Base-by-base conservation (phyloP, 2,888 invertebrate species). In the Trissolcus brochymenae region DNA sequence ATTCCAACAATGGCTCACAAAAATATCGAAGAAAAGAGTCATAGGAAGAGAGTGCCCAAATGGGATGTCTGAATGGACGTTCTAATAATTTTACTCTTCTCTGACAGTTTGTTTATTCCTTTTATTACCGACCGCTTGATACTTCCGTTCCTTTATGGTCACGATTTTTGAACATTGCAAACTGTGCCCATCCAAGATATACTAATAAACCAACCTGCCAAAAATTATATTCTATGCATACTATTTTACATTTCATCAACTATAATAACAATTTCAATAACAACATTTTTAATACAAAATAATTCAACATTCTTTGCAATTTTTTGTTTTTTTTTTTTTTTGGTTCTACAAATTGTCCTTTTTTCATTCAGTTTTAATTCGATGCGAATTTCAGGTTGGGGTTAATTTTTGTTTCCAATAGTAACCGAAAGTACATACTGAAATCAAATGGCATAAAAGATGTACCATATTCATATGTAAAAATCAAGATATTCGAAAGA, bases 71-170 rank as follows among this genome's bases (percentile, higher is more conserved):
- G 73, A 71, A 80, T 76, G 53, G 64, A 40, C 59, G 59, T 78
- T 71, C 74, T 78, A 77, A 74, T 79, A 73, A 72, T 71, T 74
- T 81, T 71, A 71, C 76, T 35, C 35, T 59, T 43, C 49, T 53
- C 64, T 78, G 78, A 80, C 78, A 80, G 78, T 78, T 76, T 46
- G 66, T 66, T 76, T 73, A 59, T 67, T 67, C 62, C 74, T 61
- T 67, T 61, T 67, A 62, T 67, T 67, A 35, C 62, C 60, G 51
- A 57, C 51, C 56, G 67, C 55, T 74, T 74, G 67, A 56, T 56
- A 74, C 57, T 74, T 66, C 74, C 74, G 74, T 46, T 74, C 46
- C 25, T 67, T 74, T 67, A 56, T 60, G 35, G 11, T 13, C 51
- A 11, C 14, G 49, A 35, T 35, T 35, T 35, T 16, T 11, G 6